Conservation (phyloP, 2,113 vertebrate genomes). For the Lycaon pictus region DNA sequence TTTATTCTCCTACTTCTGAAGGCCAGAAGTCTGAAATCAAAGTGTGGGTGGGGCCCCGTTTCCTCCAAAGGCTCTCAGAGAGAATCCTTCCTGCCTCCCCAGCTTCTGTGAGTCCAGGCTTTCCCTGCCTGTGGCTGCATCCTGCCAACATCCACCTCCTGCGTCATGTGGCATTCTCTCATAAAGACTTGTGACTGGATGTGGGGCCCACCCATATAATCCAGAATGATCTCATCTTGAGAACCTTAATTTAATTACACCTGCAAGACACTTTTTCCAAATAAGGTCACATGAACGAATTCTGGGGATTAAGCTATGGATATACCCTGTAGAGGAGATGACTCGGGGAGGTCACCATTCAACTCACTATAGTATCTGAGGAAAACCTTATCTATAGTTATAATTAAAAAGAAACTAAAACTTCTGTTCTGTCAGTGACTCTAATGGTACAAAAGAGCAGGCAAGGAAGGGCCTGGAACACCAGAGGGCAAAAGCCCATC, state of each 20-base stretch:
- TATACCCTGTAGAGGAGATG: background rate
- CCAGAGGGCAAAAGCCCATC: background rate
- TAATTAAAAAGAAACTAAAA: background rate
- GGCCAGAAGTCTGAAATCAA: background rate
- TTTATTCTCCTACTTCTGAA: background rate
- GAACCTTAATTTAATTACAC: background rate
- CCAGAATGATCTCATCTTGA: background rate
- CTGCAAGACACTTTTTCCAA: background rate
- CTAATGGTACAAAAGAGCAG: background rate
- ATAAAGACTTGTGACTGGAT: background rate
- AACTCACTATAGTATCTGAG: background rate
- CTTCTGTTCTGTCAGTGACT: background rate
- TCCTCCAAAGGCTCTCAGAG: background rate
- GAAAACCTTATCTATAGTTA: background rate
- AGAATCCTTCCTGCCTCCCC: background rate
- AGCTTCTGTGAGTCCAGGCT: accelerated
- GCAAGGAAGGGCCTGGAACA: background rate
- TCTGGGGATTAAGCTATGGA: background rate
- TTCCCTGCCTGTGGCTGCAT: background rate
- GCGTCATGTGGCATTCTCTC: background rate
- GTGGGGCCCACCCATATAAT: background rate
- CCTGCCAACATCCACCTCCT: background rate
- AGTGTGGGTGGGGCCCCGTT: accelerated
- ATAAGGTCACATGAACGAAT: background rate
- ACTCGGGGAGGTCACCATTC: background rate